Evolutionary conservation across 2,888 invertebrate genomes (phyloP).

Genomic region (Drosophila lutescens): DNA sequence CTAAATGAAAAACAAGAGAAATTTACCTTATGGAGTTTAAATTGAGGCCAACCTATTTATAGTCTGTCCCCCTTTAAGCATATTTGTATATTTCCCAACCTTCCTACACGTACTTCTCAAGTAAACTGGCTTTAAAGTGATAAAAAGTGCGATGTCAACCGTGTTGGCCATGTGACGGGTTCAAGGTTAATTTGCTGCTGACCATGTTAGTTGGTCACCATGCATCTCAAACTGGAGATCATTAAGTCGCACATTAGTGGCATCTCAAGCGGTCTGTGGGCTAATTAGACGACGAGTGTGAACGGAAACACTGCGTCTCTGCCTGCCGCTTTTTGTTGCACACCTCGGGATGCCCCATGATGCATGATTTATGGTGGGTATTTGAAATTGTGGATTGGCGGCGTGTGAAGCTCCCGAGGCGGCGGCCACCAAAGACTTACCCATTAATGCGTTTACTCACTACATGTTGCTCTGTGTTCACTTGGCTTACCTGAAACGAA

Average conservation of each 20-base stretch:
- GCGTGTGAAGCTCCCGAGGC: conserved; percentile 68
- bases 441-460: conserved; percentile 18
- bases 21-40: neutral
- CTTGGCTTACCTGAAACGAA: conserved; percentile 57
- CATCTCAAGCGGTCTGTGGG: conserved; percentile 59
- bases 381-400: conserved; percentile 27
- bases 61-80: neutral
- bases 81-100: conserved; percentile 4
- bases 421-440: conserved; percentile 51
- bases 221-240: conserved; percentile 26
- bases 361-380: conserved; percentile 16
- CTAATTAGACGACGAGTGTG: conserved; percentile 58
- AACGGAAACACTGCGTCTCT: conserved; percentile 57
- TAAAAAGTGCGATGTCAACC: conserved; percentile 17
- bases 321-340: conserved; percentile 39
- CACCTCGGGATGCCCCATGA: conserved; percentile 11
- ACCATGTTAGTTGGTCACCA: conserved; percentile 44
- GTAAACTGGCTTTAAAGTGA: neutral
- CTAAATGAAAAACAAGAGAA: neutral
- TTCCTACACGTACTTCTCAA: neutral
- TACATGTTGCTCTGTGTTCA: neutral
- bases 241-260: conserved; percentile 60
- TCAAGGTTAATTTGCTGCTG: conserved; percentile 51
- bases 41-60: neutral
- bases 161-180: conserved; percentile 4